Evolutionary conservation across 2,113 vertebrate genomes (phyloP).

Genomic region (Ciconia boyciana): DNA sequence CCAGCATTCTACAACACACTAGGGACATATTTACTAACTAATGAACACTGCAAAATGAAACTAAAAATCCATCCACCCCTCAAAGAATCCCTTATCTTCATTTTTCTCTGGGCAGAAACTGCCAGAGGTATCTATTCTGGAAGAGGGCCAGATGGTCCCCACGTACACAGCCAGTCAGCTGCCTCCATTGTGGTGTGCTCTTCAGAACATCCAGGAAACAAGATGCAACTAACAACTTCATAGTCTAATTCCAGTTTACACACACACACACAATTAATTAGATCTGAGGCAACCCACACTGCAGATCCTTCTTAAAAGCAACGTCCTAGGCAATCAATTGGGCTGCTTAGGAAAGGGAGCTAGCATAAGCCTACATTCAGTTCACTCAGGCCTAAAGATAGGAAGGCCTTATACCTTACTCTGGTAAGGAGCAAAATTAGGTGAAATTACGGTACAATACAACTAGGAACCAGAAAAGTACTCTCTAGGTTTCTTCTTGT

Average conservation of each 20-base stretch:
- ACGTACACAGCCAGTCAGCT: background rate
- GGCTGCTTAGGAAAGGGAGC: background rate
- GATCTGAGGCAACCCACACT: background rate
- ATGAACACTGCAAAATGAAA: background rate
- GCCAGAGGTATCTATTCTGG: background rate
- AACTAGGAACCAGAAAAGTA: background rate
- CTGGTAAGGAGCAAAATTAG: background rate
- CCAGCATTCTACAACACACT: background rate
- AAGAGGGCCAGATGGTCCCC: background rate
- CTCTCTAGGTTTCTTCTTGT: background rate
- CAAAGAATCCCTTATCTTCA: background rate
- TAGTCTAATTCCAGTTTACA: background rate
- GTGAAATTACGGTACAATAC: background rate
- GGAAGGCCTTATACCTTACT: background rate
- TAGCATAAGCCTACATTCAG: background rate
- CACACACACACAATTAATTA: background rate
- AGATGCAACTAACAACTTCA: background rate
- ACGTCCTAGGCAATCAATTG: background rate
- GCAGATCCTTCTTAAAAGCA: background rate
- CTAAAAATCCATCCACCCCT: background rate
- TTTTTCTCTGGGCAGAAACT: background rate
- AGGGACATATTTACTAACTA: background rate
- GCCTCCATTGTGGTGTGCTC: background rate
- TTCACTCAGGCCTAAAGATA: background rate
- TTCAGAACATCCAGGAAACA: background rate